Conservation (phyloP, 2,797 vertebrate genomes). For the Anas bernieri region DNA sequence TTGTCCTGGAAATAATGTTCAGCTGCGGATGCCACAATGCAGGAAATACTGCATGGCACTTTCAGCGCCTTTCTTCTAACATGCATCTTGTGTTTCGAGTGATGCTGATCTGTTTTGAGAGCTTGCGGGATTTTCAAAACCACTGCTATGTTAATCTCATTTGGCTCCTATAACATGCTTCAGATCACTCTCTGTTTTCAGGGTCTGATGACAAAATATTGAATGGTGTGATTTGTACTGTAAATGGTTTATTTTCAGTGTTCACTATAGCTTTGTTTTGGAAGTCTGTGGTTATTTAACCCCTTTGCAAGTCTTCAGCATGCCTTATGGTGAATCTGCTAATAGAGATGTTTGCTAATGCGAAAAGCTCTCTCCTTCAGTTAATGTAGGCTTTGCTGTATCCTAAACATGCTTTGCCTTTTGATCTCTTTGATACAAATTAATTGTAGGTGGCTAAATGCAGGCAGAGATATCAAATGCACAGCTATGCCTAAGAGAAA, state of each 20-base stretch:
- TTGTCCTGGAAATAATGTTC: conserved; percentile 26
- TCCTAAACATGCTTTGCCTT: not conserved
- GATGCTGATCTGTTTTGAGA: conserved; percentile 30
- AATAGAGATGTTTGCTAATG: not conserved
- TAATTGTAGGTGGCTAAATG: not conserved
- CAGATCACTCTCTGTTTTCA: not conserved
- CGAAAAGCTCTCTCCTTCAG: not conserved
- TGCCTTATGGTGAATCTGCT: not conserved
- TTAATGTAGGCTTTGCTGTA: not conserved
- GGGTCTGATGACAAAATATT: conserved; percentile 1
- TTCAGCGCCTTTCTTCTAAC: not conserved
- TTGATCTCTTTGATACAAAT: not conserved
- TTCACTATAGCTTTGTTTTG: not conserved
- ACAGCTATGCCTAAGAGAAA: not conserved
- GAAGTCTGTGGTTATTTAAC: not conserved
- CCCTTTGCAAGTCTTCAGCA: not conserved
- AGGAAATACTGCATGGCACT: not conserved
- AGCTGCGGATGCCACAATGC: not conserved
- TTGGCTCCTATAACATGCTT: not conserved
- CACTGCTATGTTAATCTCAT: conserved; percentile 26
- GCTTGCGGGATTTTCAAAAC: conserved; percentile 46
- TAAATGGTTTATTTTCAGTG: not conserved
- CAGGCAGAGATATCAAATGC: not conserved
- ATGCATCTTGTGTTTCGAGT: not conserved
- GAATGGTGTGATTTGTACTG: not conserved